Conservation (phyloP, 2,113 vertebrate genomes). For the Cyanistes caeruleus region DNA sequence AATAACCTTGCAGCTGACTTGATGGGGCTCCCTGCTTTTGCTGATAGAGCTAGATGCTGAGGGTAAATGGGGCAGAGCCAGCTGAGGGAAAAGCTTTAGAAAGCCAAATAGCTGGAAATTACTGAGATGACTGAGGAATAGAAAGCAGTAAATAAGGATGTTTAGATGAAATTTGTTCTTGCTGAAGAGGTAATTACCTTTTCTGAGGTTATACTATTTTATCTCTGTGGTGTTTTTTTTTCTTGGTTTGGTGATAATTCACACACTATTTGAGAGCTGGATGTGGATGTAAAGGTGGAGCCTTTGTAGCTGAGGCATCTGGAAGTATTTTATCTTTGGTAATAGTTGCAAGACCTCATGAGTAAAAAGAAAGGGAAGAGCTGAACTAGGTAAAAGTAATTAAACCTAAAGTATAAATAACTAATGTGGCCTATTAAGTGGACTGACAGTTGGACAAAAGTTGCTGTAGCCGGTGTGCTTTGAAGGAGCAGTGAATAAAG, state of each 20-base stretch:
- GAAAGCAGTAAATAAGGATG: background rate
- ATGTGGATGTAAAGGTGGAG: background rate
- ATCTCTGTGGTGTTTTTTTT: background rate
- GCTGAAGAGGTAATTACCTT: background rate
- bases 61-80: conserved; percentile 2
- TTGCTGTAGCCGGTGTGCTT: background rate
- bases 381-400: background rate
- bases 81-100: background rate
- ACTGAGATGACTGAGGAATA: background rate
- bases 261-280: background rate
- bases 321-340: background rate
- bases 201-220: background rate
- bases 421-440: background rate
- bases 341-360: background rate
- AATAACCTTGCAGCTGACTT: background rate
- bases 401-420: background rate
- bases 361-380: background rate
- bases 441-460: background rate
- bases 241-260: background rate
- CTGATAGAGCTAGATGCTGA: background rate
- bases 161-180: background rate
- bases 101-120: background rate
- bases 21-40: background rate
- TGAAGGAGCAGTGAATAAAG: background rate
- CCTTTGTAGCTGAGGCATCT: background rate